Percentiles rank a stretch among this genome's conserved stretches.
These are phyloP conservation scores for rabbit (Oryctolagus cuniculus) DNA, from an alignment of 2,113 vertebrate species.

Conservation along the genomic window mOryCun1.1 NC_091435.1:118963001-118963500, in stretches of 20 bases:
- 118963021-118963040: neutral
- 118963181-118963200: conserved; percentile 39
- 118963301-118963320: neutral
- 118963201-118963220: neutral
- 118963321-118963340: neutral
- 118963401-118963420: neutral
- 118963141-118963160: conserved; percentile 5
- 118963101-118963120: conserved; percentile 12
- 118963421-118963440: neutral
- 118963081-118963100: neutral
- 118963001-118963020: neutral
- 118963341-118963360: neutral
- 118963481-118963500: neutral
- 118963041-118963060: neutral
- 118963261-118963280: neutral
- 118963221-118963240: neutral
- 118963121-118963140: neutral
- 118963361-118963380: neutral
- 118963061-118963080: neutral
- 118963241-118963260: neutral
- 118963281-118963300: neutral
- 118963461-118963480: neutral
- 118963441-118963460: neutral
- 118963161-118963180: neutral
- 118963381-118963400: conserved; percentile 13